Conservation (phyloP, 2,113 vertebrate genomes). For the Nothoprocta perdicaria region DNA sequence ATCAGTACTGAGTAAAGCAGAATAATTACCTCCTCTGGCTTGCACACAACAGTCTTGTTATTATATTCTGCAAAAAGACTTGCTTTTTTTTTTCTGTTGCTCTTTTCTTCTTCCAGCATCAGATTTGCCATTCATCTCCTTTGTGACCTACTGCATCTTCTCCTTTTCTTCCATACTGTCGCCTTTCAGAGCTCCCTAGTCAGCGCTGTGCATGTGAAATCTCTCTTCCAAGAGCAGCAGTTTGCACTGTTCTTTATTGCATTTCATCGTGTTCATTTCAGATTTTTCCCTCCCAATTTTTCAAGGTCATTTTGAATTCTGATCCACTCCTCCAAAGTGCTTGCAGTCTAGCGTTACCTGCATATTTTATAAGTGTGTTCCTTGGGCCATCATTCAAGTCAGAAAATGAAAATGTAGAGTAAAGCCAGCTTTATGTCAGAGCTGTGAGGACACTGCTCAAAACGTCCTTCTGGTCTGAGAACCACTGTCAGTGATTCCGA, state of each 20-base stretch:
- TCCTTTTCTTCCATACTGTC: background rate
- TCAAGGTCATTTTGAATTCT: background rate
- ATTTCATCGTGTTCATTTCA: background rate
- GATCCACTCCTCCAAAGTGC: background rate
- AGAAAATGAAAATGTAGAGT: background rate
- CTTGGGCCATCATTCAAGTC: background rate
- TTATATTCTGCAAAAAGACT: background rate
- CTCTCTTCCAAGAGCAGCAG: background rate
- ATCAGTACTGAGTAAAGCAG: background rate
- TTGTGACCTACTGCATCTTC: background rate
- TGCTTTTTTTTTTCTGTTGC: background rate
- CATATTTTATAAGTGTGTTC: background rate
- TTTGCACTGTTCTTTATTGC: background rate
- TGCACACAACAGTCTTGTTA: background rate
- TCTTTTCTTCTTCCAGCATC: background rate
- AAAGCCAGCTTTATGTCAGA: background rate
- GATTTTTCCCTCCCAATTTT: background rate
- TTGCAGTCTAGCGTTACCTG: background rate
- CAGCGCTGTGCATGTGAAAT: background rate
- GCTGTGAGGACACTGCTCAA: background rate
- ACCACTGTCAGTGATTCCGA: background rate
- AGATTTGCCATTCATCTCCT: background rate
- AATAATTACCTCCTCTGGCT: conserved; percentile 23
- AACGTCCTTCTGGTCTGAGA: background rate
- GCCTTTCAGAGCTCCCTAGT: background rate